Conservation (phyloP, 2,888 invertebrate genomes). For the Agrypnus murinus region DNA sequence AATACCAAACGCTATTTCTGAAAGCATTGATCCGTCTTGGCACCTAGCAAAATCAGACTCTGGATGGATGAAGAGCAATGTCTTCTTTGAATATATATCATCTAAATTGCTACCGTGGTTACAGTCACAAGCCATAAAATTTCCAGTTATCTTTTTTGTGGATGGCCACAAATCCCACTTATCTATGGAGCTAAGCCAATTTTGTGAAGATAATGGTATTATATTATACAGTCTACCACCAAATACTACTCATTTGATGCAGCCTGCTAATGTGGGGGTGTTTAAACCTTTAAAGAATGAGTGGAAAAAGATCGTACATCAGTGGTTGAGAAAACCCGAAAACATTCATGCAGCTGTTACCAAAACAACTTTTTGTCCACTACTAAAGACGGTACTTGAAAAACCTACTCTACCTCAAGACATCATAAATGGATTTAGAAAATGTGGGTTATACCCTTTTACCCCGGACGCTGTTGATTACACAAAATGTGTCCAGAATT, state of each 20-base stretch:
- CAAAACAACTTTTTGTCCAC: slow-evolving; percentile 16
- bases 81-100: slow-evolving; percentile 48
- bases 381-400: slow-evolving; percentile 7
- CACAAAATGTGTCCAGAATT: slow-evolving; percentile 44
- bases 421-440: slow-evolving; percentile 40
- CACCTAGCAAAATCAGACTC: slow-evolving; percentile 32
- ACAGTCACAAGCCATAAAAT: slow-evolving; percentile 3
- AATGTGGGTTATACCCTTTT: slow-evolving; percentile 40
- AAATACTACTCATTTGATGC: slow-evolving; percentile 41
- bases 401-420: slow-evolving; percentile 32
- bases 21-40: slow-evolving; percentile 34
- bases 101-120: slow-evolving; percentile 33
- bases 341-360: too few species aligned
- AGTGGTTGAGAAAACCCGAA: too few species aligned
- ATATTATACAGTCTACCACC: slow-evolving; percentile 29
- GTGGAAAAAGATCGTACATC: too few species aligned
- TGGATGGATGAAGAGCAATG: slow-evolving; percentile 54
- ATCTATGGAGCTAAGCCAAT: slow-evolving; percentile 45
- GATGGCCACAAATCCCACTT: slow-evolving; percentile 58
- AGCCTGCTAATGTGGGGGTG: slow-evolving; percentile 33
- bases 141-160: slow-evolving; percentile 54
- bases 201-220: too few species aligned
- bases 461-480: slow-evolving; percentile 39
- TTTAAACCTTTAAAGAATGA: slow-evolving; percentile 21
- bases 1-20: slow-evolving; percentile 29